Evolutionary conservation across 2,888 invertebrate genomes (phyloP), one percentile per base, ranked within the genome.

Genomic region (Byasa hedistus): DNA sequence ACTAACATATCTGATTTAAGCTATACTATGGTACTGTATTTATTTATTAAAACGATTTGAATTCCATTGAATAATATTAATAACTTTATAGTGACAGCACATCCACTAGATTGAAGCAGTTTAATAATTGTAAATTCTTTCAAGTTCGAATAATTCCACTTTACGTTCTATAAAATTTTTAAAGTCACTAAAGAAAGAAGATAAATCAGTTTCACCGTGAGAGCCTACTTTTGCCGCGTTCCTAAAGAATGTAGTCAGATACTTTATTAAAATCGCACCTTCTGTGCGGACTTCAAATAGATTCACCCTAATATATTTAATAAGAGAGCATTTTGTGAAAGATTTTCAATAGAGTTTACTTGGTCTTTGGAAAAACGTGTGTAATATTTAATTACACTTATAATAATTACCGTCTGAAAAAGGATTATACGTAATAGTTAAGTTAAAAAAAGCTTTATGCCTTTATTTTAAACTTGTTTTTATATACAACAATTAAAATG

Each of bases 131-230:
- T 52, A 52, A 52, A 21, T 21, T 21, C 52, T 52, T 52, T 52
- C 52, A 10, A 52, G n/a, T 52, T 5, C 8, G 52, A 7, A 52
- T 52, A 52, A 52, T 52, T 61, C 23, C 23, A 23, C 21, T 52
- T 27, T 21, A 15, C 19, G 15, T 44, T 44, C 44, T 22, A 61
- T 36, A 19, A 61, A 19, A 54, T 27, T 36, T 36, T 39, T 10
- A 54, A 54, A 54, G 32, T 22, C 51, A 24, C 32, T 52, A 55
- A 55, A 44, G 27, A 64, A 66, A 44, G 61, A 19, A 24, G 61
- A 66, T 66, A 66, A 66, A 61, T 66, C 24, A 57, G 57, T 66
- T 61, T 66, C 24, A 22, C 7, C 27, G 54, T 24, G 55, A 65
- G 65, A 61, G 51, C 44, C 60, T 32, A 57, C 39, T 39, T 44